Base-by-base conservation (phyloP, 2,113 vertebrate species). In the Vidua chalybeata region DNA sequence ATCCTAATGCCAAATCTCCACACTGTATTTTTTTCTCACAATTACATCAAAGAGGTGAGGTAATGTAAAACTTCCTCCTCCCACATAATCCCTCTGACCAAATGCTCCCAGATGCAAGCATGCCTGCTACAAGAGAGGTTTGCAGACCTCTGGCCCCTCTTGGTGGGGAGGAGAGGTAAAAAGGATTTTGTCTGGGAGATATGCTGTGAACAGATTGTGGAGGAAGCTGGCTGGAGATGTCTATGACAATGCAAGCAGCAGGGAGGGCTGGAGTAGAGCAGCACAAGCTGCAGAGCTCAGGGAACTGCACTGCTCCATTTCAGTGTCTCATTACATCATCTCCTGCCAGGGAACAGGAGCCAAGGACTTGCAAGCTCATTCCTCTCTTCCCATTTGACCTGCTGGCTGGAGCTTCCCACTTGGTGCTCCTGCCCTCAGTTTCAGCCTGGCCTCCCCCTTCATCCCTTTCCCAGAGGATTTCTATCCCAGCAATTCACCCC, bases 131-230 rank as follows among this genome's bases (percentile, higher is more conserved):
- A 21, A 61, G 31, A 3, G 13, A 79, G 49, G 67, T 54, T 11
- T 23, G 39, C 2, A 89, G 84, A 20, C n/a, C 76, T 68, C 76
- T 64, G 49, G 62, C 62, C 72, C n/a, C 35, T 76, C 72, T 76
- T 14, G 33, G 45, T 0, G 4, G 76, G 41, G 26, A 86, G 20
- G 35, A 33, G n/a, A 84, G 58, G 49, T 20, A 49, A 77, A 71
- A 61, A 73, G 20, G 33, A 35, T 64, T 80, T 76, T 61, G 59
- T 6, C 13, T 21, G 54, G 22, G 26, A 68, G 28, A 22, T 64
- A 19, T n/a, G 63, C 23, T 43, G 52, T 26, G 52, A 48, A 35
- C 0, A 0, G 26, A 20, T 28, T 0, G 0, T 21, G n/a, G 22
- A 92, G 16, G 56, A 27, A n/a, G 73, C 13, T n/a, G 37, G 15